Evolutionary conservation across 2,888 invertebrate species (phyloP).

Genomic region (Epistrophe eligans): DNA sequence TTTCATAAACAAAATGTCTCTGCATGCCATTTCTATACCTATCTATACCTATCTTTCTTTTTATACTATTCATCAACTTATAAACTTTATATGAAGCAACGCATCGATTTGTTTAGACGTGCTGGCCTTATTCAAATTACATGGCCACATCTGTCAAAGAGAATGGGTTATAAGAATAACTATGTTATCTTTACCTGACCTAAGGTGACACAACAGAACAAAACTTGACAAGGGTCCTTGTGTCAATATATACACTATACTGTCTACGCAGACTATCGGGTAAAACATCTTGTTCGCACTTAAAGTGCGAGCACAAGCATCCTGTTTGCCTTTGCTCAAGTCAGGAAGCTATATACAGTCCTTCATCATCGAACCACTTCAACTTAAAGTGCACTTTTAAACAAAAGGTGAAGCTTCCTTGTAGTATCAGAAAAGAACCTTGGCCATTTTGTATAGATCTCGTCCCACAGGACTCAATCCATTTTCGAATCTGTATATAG

Average conservation of each 20-base stretch:
- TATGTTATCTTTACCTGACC: conserved; percentile 74
- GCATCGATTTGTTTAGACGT: conserved; percentile 29
- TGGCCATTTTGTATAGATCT: background rate
- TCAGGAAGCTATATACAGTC: conserved; percentile 52
- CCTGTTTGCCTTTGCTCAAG: conserved; percentile 65
- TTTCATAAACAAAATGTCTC: background rate
- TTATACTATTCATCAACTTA: background rate
- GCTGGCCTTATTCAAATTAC: conserved; percentile 62
- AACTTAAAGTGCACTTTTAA: conserved; percentile 70
- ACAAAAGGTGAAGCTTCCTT: conserved; percentile 49
- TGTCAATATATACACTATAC: conserved; percentile 29
- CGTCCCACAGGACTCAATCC: conserved; percentile 23
- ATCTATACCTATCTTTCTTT: background rate
- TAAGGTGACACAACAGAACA: conserved; percentile 74
- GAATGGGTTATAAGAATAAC: conserved; percentile 55
- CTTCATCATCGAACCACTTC: conserved; percentile 69
- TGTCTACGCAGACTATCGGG: conserved; percentile 41
- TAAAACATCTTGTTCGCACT: conserved; percentile 72
- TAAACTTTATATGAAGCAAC: conserved; percentile 8
- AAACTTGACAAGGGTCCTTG: conserved; percentile 74
- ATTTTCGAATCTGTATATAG: conserved; percentile 30
- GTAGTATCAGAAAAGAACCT: conserved; percentile 23
- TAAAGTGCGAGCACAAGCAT: conserved; percentile 61
- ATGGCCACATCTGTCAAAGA: conserved; percentile 24
- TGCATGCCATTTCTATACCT: background rate